phyloP scores from a whole-genome alignment of 37 sponge, comb jelly and placozoan species.

The Petrosia ficiformis region DNA sequence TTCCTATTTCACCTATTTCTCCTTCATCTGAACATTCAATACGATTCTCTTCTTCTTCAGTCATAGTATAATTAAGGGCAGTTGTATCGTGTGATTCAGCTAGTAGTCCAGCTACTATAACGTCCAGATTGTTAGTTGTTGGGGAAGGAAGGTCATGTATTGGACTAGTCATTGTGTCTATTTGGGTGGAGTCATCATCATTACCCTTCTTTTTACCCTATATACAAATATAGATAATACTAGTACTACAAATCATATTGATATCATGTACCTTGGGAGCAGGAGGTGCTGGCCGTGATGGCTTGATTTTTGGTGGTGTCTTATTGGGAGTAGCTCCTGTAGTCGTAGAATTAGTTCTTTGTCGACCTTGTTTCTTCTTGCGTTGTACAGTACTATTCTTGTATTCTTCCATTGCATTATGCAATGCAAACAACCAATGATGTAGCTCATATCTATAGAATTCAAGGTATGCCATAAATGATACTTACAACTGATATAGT shows the following conservation, averaged over 20 bases:
- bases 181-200: too few relatives aligned
- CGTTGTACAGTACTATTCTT: slow-evolving; percentile 15
- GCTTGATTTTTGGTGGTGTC: slow-evolving; percentile 6
- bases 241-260: not conserved
- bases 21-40: not conserved
- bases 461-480: too few relatives aligned
- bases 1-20: not conserved
- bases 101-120: not conserved
- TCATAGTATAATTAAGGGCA: not conserved
- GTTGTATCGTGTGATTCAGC: not conserved
- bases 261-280: not conserved
- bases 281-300: slow-evolving; percentile 36
- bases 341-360: not conserved
- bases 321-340: slow-evolving; percentile 2
- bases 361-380: not conserved
- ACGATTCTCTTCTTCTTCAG: not conserved
- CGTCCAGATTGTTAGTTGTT: not conserved
- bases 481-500: too few relatives aligned
- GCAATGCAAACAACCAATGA: slow-evolving; percentile 65
- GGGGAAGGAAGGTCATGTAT: not conserved
- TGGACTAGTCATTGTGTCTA: too few relatives aligned
- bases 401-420: slow-evolving; percentile 58
- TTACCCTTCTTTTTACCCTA: not conserved
- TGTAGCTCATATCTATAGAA: slow-evolving; percentile 75
- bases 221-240: not conserved